Evolutionary conservation across 2,797 vertebrate genomes (phyloP), one percentile per base, ranked within the genome.

Genomic region (Epinephelus awoara): DNA sequence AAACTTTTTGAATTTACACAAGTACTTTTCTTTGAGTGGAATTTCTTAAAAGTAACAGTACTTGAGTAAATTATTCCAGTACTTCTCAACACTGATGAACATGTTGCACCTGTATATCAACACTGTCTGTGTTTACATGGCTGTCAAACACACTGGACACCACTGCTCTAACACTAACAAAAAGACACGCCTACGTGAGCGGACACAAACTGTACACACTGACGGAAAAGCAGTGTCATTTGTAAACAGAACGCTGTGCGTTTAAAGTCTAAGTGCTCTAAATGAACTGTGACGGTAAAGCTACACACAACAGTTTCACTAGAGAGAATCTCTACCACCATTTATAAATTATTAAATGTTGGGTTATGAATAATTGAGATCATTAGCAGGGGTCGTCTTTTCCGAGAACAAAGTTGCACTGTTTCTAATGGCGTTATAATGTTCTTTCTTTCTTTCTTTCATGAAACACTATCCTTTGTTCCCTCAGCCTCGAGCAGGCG

Each of bases 341-440:
- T 49, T 54, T 64, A 18, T 57, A 42, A 61, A 77, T 62, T 10
- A 80, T 75, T 72, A 15, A 56, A 63, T 11, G 0, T n/a, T 1
- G 1, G 0, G 3, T 64, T 23, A 72, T 85, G 10, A 84, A 91
- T 85, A 71, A 86, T 81, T 80, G 13, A 85, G 19, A 72, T 63
- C 1, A 23, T 72, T 58, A 49, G 3, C 14, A 40, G 4, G 14
- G 2, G 6, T 54, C 61, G 13, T 51, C 12, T 25, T 67, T 77
- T 69, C 47, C 1, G 0, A 70, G 73, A 85, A 81, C 61, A 71
- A 58, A 63, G 42, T 4, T 58, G 15, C 15, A 2, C 4, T 46
- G 34, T 72, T 58, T 79, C 8, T 47, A n/a, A 71, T 68, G 9
- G 52, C 5, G 3, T 65, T 23, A 18, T 42, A 23, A 38, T 70